Evolutionary conservation across 2,888 invertebrate species (phyloP), one percentile per base, ranked within the genome.

Genomic region (Luperina testacea): DNA sequence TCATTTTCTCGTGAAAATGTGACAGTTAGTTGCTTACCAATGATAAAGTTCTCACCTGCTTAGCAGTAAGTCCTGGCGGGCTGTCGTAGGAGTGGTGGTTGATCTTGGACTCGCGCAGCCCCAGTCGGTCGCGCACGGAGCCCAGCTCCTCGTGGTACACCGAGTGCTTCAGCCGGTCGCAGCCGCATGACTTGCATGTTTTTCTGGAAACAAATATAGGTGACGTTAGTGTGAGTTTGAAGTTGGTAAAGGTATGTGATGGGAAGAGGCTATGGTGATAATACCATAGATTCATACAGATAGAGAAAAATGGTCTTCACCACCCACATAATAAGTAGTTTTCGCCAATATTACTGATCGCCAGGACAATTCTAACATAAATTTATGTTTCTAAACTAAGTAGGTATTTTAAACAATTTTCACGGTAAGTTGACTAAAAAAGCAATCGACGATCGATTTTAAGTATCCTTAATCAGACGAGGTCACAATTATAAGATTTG

Each of bases 151-250:
- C 98, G 94, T 98, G 98, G 95, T 98, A 98, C 85, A 99, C 98
- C 91, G 99, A 99, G 96, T 99, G 99, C 80, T 98, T 97, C 91
- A 99, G 98, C 72, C 99, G 97, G 53, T 98, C 98, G 95, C 99
- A 99, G 93, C 99, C 99, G 96, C 99, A 99, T 85, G 98, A 98
- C 93, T 98, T 98, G 96, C 99, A 99, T 75, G 98, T 98, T 96
- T 99, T 99, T 95, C 99, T 99, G 97, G 0, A 97, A 97, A 89
- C 75, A 93, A 91, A 81, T 13, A 82, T 27, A 63, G 3, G 0
- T 45, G 0, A 9, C 13, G 15, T 73, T 32, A 68, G 38, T n/a
- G 1, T 27, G 6, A 42, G n/a, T 11, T 61, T 15, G 3, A 42
- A 11, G 5, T n/a, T 53, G 9, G 7, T 6, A 13, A 5, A 8